A percentile compares a stretch with the other conserved stretches of the same genome.
Conservation (phyloP, 2,888 invertebrate species). For the Craniophora ligustri region DNA sequence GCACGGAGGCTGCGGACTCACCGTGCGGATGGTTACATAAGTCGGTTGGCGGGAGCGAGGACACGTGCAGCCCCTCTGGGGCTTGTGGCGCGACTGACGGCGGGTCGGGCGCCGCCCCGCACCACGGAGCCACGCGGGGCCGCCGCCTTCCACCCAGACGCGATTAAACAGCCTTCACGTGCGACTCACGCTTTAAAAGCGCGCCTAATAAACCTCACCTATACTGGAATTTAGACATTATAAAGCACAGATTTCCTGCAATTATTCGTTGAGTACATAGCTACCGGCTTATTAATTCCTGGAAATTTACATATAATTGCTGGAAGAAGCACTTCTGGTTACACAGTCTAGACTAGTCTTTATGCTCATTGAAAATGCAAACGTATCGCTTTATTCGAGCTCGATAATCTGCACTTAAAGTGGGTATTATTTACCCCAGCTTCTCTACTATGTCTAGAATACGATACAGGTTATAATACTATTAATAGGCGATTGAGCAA, state of each 20-base stretch:
- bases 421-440: constrained; percentile 32
- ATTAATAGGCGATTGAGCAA: constrained; percentile 10
- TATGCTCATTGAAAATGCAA: constrained; percentile 43
- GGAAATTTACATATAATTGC: constrained; percentile 27
- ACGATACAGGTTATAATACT: not conserved
- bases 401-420: constrained; percentile 38
- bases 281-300: constrained; percentile 35
- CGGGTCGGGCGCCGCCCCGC: constrained; percentile 83
- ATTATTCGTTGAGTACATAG: constrained; percentile 46
- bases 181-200: constrained; percentile 67
- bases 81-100: constrained; percentile 84
- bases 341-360: constrained; percentile 41
- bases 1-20: constrained; percentile 84
- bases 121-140: constrained; percentile 75
- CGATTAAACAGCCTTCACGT: constrained; percentile 83
- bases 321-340: constrained; percentile 12
- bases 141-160: constrained; percentile 77
- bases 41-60: constrained; percentile 79
- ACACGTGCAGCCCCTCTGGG: constrained; percentile 85
- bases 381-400: constrained; percentile 38
- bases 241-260: constrained; percentile 55
- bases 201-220: constrained; percentile 80
- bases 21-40: constrained; percentile 88
- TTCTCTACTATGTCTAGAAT: constrained; percentile 1
- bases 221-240: constrained; percentile 71